Evolutionary conservation across 2,888 invertebrate genomes (phyloP).

Genomic region (Endomychus coccineus): DNA sequence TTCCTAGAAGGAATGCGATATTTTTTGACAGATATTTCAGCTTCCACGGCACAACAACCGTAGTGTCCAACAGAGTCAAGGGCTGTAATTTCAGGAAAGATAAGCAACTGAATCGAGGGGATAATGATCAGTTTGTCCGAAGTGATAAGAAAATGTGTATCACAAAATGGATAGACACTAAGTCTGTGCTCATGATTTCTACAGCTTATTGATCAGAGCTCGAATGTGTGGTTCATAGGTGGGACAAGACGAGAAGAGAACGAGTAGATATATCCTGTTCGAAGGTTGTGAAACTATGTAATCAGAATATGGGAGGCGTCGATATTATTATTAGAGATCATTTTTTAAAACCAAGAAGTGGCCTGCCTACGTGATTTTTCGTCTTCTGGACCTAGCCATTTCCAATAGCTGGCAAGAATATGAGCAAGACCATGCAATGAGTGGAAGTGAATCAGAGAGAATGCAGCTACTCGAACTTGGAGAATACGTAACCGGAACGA

Average conservation of each 20-base stretch:
- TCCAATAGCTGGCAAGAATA: constrained; percentile 26
- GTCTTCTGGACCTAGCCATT: constrained; percentile 18
- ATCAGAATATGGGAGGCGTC: no score
- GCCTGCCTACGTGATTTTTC: constrained; percentile 25
- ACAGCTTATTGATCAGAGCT: constrained; percentile 25
- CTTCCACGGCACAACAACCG: constrained; percentile 21
- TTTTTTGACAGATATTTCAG: constrained; percentile 19
- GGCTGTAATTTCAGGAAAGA: constrained; percentile 22
- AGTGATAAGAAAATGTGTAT: constrained; percentile 22
- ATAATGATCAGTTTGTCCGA: no score
- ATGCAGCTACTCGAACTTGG: no score
- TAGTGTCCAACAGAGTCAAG: constrained; percentile 17
- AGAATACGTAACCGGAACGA: no score
- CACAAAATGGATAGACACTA: constrained; percentile 29
- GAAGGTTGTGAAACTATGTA: no score
- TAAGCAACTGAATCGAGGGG: constrained; percentile 18
- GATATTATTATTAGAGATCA: constrained; percentile 26
- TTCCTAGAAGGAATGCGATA: constrained; percentile 21
- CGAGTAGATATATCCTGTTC: no score
- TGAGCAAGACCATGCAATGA: constrained; percentile 11
- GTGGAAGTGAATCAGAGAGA: not conserved
- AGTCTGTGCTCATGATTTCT: constrained; percentile 23
- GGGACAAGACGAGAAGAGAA: no score
- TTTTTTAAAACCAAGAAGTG: constrained; percentile 28
- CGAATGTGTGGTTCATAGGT: constrained; percentile 12